Conservation (phyloP, 2,888 invertebrate genomes). For the Thereva unica region DNA sequence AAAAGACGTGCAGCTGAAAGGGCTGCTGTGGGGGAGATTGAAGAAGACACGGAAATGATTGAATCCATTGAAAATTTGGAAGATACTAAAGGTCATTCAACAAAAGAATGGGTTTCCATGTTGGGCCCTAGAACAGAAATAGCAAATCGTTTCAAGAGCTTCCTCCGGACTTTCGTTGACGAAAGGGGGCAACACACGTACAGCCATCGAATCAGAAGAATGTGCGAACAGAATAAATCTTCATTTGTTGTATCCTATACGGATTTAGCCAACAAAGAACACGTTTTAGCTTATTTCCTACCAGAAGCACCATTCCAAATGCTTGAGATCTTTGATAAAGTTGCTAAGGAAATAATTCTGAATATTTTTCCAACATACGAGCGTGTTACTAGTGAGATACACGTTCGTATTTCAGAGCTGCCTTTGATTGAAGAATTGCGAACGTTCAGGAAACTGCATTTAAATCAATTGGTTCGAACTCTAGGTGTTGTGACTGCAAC, state of each 20-base stretch:
- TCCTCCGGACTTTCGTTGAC: constrained; percentile 87
- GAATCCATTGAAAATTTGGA: constrained; percentile 98
- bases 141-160: constrained; percentile 90
- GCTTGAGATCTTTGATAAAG: constrained; percentile 94
- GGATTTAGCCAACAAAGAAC: constrained; percentile 85
- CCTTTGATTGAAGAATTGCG: constrained; percentile 95
- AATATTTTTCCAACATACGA: constrained; percentile 96
- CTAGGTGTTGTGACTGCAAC: constrained; percentile 95
- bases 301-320: constrained; percentile 98
- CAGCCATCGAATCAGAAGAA: constrained; percentile 88
- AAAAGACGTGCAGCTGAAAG: constrained; percentile 84
- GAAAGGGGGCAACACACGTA: constrained; percentile 85
- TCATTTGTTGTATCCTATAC: constrained; percentile 94
- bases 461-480: constrained; percentile 93
- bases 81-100: constrained; percentile 93
- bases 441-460: constrained; percentile 83
- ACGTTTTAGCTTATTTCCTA: constrained; percentile 93
- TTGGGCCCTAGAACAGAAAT: constrained; percentile 95
- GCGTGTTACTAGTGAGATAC: constrained; percentile 90
- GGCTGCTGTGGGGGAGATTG: constrained; percentile 79
- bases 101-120: constrained; percentile 97
- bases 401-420: constrained; percentile 91
- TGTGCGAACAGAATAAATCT: constrained; percentile 91
- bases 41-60: constrained; percentile 81
- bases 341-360: constrained; percentile 89